Conservation (phyloP, 2,797 vertebrate genomes). For the Hirundo rustica region DNA sequence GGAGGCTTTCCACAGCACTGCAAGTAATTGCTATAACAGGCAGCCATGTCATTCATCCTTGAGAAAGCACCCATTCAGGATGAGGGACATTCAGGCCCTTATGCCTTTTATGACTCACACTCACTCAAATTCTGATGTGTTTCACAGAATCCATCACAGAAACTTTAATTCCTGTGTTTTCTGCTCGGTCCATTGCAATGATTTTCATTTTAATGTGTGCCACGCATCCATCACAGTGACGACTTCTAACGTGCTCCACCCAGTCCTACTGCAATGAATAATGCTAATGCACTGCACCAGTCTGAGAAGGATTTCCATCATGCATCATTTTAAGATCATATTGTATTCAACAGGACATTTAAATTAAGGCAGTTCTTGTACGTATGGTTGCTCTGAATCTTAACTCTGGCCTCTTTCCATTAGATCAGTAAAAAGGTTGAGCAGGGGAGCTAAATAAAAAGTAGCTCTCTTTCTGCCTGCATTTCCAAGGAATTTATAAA, state of each 20-base stretch:
- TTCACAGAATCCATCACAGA: neutral
- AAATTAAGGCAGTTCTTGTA: slow-evolving; percentile 12
- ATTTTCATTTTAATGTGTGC: neutral
- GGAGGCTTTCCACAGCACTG: neutral
- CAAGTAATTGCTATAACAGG: neutral
- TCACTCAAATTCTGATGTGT: slow-evolving; percentile 17
- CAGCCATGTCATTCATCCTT: neutral
- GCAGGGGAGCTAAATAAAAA: neutral
- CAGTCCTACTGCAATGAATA: slow-evolving; percentile 31
- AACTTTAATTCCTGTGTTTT: slow-evolving; percentile 8
- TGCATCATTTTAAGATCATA: slow-evolving; percentile 36
- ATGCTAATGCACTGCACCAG: slow-evolving; percentile 39
- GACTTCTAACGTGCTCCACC: neutral
- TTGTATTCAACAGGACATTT: neutral
- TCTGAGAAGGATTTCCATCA: slow-evolving; percentile 43
- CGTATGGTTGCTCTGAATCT: neutral
- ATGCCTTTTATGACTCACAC: neutral
- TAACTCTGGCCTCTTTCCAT: slow-evolving; percentile 7
- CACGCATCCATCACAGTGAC: neutral
- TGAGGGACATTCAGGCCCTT: neutral
- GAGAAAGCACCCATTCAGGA: neutral
- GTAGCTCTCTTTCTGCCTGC: neutral
- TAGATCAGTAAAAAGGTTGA: neutral
- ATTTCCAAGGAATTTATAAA: neutral
- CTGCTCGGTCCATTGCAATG: neutral